Evolutionary conservation across 1,140 invertebrate genomes (phyloP).

Genomic region (Chymomyza costata): DNA sequence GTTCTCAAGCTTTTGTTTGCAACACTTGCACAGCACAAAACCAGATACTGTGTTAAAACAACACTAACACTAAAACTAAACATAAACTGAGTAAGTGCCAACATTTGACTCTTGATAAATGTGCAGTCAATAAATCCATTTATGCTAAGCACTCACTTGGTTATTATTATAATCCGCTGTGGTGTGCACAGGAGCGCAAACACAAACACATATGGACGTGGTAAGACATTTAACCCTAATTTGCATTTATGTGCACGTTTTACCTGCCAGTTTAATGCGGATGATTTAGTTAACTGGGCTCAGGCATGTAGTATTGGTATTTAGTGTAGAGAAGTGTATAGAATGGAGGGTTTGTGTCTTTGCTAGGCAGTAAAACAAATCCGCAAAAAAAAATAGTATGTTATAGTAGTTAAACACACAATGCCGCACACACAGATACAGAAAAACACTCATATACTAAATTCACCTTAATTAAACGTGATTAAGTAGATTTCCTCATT

Average conservation of each 20-base stretch:
- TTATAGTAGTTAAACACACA: constrained; percentile 7
- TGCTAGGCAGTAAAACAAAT: constrained; percentile 62
- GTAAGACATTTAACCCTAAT: constrained; percentile 65
- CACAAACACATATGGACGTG: constrained; percentile 6
- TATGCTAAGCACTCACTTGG: constrained; percentile 65
- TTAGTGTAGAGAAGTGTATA: no score
- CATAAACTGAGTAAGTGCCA: no score
- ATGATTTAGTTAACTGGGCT: no score
- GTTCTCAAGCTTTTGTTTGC: no score
- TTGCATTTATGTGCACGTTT: constrained; percentile 61
- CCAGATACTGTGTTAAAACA: no score
- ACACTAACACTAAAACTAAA: no score
- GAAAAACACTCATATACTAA: constrained; percentile 42
- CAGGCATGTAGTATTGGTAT: no score
- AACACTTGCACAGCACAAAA: constrained; percentile 24
- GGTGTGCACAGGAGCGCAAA: constrained; percentile 14
- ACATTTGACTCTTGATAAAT: constrained; percentile 56
- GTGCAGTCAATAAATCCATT: constrained; percentile 67
- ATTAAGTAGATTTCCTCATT: constrained; percentile 73
- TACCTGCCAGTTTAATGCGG: constrained; percentile 3
- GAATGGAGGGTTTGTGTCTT: constrained; percentile 49
- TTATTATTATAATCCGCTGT: constrained; percentile 66
- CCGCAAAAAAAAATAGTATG: constrained; percentile 61
- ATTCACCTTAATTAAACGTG: constrained; percentile 73
- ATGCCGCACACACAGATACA: constrained; percentile 5